Evolutionary conservation across 92 coral and sea anemone species (phyloP), one percentile per base, ranked within the genome.

Genomic region (Zoanthus gigantus): DNA sequence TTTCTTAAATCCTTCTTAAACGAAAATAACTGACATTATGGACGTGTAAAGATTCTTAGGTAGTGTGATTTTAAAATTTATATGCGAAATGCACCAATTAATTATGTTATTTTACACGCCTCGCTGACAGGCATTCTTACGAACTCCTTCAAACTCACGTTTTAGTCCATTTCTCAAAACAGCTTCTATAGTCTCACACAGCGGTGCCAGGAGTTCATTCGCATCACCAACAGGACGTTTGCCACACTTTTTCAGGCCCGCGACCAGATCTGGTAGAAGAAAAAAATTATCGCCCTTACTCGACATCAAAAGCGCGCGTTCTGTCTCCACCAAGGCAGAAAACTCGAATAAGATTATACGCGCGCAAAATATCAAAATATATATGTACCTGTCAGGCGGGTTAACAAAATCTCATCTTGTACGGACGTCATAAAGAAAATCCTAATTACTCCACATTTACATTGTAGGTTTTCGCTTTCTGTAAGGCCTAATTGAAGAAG

Each of bases 161-260:
- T 95, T 95, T 52, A 95, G 76, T 31, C 96, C 98, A 32, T 57
- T 88, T 68, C 98, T 86, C 34, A 95, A 84, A 63, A 93, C 80
- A 18, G 76, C 83, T 74, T 95, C 98, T 10, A 95, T 82, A 18
- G 89, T 90, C 68, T 87, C 94, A 69, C 98, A 93, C 30, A 95
- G 34, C n/a, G 92, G 92, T 5, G 91, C 92, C 12, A 95, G 71
- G 5, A 93, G 83, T 30, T 74, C 86, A 58, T 95, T 46, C 28
- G 79, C 94, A 85, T 95, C 98, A 52, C 91, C 77, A 16, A 95
- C 83, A 1, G 98, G 93, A 18, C 90, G 90, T 84, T 95, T 95
- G 46, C 76, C 74, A n/a, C 94, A 95, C 73, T 93, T 89, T 82
- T 95, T 92, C 74, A 95, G 78, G 34, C 96, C 71, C 30, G 75